Evolutionary conservation across 2,888 invertebrate species (phyloP).

Genomic region (Melanostoma mellinum): DNA sequence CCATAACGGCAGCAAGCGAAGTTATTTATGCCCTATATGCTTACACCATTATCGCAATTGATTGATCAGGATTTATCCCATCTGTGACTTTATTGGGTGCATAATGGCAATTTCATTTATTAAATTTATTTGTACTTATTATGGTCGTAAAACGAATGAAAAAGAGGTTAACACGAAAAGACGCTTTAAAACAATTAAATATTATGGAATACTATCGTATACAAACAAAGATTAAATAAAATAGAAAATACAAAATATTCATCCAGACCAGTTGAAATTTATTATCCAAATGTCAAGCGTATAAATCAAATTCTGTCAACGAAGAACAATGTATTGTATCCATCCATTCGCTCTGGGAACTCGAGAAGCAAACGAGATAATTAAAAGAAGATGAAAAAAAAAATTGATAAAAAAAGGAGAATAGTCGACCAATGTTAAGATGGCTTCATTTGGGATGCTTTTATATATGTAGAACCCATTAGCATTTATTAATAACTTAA

Average conservation of each 20-base stretch:
- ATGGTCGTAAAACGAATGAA: background rate
- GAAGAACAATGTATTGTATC: slow-evolving; percentile 49
- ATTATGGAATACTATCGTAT: slow-evolving; percentile 11
- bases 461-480: slow-evolving; percentile 61
- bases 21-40: slow-evolving; percentile 48
- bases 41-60: slow-evolving; percentile 52
- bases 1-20: slow-evolving; percentile 29
- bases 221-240: slow-evolving; percentile 1
- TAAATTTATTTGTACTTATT: background rate
- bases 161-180: too few relatives aligned
- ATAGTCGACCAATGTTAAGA: slow-evolving; percentile 58
- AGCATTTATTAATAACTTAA: slow-evolving; percentile 68
- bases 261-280: slow-evolving; percentile 60
- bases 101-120: slow-evolving; percentile 67
- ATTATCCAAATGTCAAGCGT: slow-evolving; percentile 52
- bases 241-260: slow-evolving; percentile 25
- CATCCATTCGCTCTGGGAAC: slow-evolving; percentile 41
- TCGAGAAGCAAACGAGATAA: slow-evolving; percentile 58
- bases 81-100: slow-evolving; percentile 65
- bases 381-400: slow-evolving; percentile 50
- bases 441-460: slow-evolving; percentile 65
- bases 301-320: slow-evolving; percentile 70
- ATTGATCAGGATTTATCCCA: slow-evolving; percentile 65
- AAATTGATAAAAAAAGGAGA: slow-evolving; percentile 19
- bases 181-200: too few relatives aligned